These are phyloP conservation scores for Oryzias dopingdopingensis DNA, from an alignment of 2,797 vertebrate species.

Conservation along the genomic window DNA sequence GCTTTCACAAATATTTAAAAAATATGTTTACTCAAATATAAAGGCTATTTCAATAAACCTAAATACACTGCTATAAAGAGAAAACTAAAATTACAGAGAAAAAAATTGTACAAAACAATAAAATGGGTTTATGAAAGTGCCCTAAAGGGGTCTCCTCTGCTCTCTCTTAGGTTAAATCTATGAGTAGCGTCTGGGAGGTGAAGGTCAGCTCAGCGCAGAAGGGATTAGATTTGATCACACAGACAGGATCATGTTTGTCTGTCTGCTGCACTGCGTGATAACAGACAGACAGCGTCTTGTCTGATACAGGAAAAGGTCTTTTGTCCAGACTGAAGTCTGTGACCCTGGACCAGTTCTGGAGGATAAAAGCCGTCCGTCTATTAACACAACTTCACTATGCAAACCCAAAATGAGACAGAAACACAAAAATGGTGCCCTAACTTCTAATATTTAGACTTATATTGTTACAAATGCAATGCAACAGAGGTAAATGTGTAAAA, in stretches of 20 bases:
- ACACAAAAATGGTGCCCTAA: background rate
- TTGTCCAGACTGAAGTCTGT: slow-evolving; percentile 30
- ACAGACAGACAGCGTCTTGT: slow-evolving; percentile 2
- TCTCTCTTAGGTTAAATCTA: slow-evolving; percentile 1
- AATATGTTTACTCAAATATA: background rate
- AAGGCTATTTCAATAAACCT: background rate
- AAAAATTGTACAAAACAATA: background rate
- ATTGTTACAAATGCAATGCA: no score
- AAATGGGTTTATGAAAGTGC: background rate
- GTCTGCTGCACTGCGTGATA: slow-evolving; percentile 12
- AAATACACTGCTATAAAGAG: background rate
- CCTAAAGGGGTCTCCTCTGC: background rate
- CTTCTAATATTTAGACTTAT: background rate
- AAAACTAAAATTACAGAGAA: background rate
- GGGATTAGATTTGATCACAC: slow-evolving; percentile 59
- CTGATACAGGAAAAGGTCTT: slow-evolving; percentile 20
- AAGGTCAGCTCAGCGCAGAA: slow-evolving; percentile 36
- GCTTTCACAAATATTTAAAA: background rate
- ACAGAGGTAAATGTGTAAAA: no score
- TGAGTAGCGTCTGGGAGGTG: slow-evolving; percentile 4
- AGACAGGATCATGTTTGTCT: no score
- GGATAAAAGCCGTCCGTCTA: slow-evolving; percentile 6
- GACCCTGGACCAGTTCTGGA: slow-evolving; percentile 16
- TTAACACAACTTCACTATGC: slow-evolving; percentile 4
- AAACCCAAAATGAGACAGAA: slow-evolving; percentile 2